Evolutionary conservation across 2,113 vertebrate genomes (phyloP), one percentile per base, ranked within the genome.

Genomic region (Ciconia stormi): DNA sequence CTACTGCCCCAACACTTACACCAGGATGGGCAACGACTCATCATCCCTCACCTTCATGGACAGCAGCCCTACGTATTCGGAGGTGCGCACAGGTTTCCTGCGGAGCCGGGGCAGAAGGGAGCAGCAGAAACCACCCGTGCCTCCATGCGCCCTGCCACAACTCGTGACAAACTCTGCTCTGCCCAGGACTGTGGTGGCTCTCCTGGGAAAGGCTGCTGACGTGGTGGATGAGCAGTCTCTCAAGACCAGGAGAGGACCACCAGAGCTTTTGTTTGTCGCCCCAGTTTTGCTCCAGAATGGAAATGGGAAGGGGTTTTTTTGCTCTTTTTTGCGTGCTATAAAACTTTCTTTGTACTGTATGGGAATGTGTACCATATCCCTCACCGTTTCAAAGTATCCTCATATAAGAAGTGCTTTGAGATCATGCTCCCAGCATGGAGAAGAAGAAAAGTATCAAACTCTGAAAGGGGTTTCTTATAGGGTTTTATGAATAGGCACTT

Each of bases 401-500:
- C 10, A 19, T 34, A 3, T 26, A 80, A 62, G 26, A 70, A 40
- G 10, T 70, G 44, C 34, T 87, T 95, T 78, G 82, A 76, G 52
- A 79, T 78, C 63, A 56, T 40, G 29, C 5, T 81, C 40, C 26
- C 47, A 81, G 46, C 59, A 67, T 23, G 32, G 50, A 70, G 29
- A 86, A 72, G 16, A 71, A 77, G 58, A 74, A 65, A 77, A 83
- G 7, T 6, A 70, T 38, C 30, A 85, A 63, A 81, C 23, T 30
- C 67, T 26, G 69, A 65, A 82, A 81, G 17, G 7, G 2, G 2
- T 63, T 90, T 90, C 47, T 93, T 81, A 34, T 7, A 53, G 21
- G 15, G 25, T 58, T 85, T 84, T 83, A 78, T 83, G 67, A 96
- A 63, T 34, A 84, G 44, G 20, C 17, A 87, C 67, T 80, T 94